These are phyloP conservation scores for Rotaria magnacalcarata DNA, from an alignment of 2,888 invertebrate species.

Conservation along the genomic window DNA sequence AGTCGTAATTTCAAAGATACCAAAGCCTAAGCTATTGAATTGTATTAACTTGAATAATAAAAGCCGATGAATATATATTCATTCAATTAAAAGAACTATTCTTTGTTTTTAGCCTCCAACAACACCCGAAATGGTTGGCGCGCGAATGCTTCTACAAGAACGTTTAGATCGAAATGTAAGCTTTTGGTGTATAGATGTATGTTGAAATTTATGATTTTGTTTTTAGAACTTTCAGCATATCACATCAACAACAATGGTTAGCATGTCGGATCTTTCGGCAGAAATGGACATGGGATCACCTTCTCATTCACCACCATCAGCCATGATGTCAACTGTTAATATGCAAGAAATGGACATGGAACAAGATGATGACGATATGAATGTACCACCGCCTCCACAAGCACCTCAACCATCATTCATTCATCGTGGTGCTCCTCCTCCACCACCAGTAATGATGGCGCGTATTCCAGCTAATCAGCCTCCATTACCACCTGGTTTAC, in stretches of 20 bases:
- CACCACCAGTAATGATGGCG: neutral
- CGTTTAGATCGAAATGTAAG: conserved; percentile 49
- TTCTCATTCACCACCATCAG: conserved; percentile 76
- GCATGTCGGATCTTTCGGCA: conserved; percentile 53
- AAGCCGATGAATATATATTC: too few relatives aligned
- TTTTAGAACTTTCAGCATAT: conserved; percentile 19
- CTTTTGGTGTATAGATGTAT: neutral
- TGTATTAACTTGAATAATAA: too few relatives aligned
- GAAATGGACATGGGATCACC: conserved; percentile 43
- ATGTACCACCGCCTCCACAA: conserved; percentile 2
- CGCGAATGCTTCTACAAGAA: conserved; percentile 79
- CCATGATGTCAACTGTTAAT: conserved; percentile 67
- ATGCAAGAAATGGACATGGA: conserved; percentile 28
- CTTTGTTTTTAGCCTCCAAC: conserved; percentile 70
- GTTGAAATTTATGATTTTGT: neutral
- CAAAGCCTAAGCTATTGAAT: too few relatives aligned
- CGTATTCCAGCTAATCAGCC: neutral
- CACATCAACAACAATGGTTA: conserved; percentile 5
- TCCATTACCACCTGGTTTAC: conserved; percentile 60
- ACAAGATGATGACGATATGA: conserved; percentile 50
- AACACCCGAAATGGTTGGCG: conserved; percentile 91
- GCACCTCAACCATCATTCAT: conserved; percentile 50
- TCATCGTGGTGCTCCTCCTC: neutral
- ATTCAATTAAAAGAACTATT: too few relatives aligned
- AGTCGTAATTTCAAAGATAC: too few relatives aligned